A percentile compares a stretch with the other conserved stretches of the same genome.
phyloP scores from a whole-genome alignment of 2,888 invertebrate species.

The Troilus luridus region DNA sequence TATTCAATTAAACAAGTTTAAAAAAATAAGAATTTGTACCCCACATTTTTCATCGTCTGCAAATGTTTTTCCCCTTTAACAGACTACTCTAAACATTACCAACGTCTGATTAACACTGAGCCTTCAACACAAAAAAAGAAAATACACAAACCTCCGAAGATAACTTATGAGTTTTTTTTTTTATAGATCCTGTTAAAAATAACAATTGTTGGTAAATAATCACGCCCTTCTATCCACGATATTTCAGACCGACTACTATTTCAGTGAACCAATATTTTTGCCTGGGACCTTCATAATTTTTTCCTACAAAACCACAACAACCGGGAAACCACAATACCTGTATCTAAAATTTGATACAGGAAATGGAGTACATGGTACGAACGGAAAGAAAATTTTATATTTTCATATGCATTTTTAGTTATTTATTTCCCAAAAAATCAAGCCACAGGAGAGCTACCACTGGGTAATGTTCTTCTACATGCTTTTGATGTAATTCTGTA shows the following conservation, averaged over 20 bases:
- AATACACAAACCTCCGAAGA: not conserved
- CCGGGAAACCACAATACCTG: not conserved
- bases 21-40: no score
- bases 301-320: not conserved
- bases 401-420: not conserved
- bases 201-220: not conserved
- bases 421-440: not conserved
- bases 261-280: constrained; percentile 12
- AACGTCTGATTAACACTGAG: not conserved
- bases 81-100: no score
- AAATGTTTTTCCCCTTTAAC: no score
- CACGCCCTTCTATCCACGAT: not conserved
- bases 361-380: not conserved
- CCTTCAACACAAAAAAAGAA: not conserved
- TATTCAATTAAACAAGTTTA: no score
- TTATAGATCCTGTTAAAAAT: not conserved
- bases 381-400: no score
- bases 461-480: no score
- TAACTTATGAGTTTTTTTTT: not conserved
- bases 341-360: not conserved
- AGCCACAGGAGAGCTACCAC: no score
- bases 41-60: no score
- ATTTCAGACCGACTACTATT: not conserved
- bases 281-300: not conserved
- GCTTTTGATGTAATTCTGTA: no score